phyloP scores from a whole-genome alignment of 2,888 invertebrate genomes.

The Cordilura impudica region DNA sequence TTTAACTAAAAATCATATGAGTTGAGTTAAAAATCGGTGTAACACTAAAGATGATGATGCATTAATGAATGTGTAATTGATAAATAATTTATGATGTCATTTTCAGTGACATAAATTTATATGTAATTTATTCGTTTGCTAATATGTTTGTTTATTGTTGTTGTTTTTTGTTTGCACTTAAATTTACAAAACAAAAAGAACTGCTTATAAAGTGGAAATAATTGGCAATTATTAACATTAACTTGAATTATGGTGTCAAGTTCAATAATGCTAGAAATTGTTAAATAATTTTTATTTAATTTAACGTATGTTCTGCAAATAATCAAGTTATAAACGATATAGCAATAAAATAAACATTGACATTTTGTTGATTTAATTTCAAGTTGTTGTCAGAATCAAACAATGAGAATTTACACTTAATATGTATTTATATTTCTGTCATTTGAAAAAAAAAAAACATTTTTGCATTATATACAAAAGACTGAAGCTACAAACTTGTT shows the following conservation, averaged over 20 bases:
- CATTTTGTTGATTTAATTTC: conserved; percentile 11
- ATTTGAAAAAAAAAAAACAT: neutral
- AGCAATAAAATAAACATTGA: conserved; percentile 18
- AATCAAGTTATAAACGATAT: conserved; percentile 33
- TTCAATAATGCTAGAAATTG: conserved; percentile 49
- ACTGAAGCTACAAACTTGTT: conserved; percentile 44
- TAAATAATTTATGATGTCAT: conserved; percentile 56
- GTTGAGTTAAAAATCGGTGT: neutral
- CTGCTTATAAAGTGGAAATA: conserved; percentile 20
- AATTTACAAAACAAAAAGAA: neutral
- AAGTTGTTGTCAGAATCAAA: neutral
- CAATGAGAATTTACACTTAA: conserved; percentile 3
- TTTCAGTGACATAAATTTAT: neutral
- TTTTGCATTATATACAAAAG: conserved; percentile 15
- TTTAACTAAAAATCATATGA: conserved; percentile 9
- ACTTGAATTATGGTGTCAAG: conserved; percentile 58
- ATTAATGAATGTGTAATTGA: conserved; percentile 25
- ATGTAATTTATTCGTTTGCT: neutral
- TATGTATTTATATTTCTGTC: neutral
- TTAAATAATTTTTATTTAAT: conserved; percentile 22
- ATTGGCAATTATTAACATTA: conserved; percentile 51
- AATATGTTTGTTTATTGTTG: conserved; percentile 9
- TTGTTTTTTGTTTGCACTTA: neutral
- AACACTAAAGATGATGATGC: conserved; percentile 18
- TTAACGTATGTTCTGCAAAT: conserved; percentile 1